Evolutionary conservation across 1,140 invertebrate genomes (phyloP), one percentile per base, ranked within the genome.

Genomic region (Ips nitidus): DNA sequence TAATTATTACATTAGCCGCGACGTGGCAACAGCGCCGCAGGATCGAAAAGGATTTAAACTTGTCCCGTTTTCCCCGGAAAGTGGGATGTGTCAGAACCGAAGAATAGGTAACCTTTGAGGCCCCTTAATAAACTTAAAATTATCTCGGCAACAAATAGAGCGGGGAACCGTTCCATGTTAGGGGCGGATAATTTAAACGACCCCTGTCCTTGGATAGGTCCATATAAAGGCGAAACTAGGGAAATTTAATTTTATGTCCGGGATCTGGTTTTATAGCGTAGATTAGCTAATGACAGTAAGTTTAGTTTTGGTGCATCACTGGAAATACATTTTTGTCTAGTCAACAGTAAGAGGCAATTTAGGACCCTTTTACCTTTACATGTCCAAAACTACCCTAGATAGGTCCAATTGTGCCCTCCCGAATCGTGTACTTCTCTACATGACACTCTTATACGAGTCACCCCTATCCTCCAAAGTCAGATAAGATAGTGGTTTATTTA

Each of bases 1-100:
- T 72, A 72, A 72, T 72, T 72, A 72, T 72, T 72, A 53, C 67
- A 72, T 72, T 69, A 72, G 66, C 59, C 37, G 41, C 36, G 66
- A 41, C n/a, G 8, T 36, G 36, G 36, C 4, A 6, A 36, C 41
- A 39, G 41, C 39, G 56, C 36, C 3, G 64, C 45, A 43, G 41
- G 43, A 52, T 22, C 22, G 22, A 22, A 22, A 22, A 22, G 22
- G 22, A 22, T 22, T 22, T 22, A 22, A 22, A 22, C 22, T 22
- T 22, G 22, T 22, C 22, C 22, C 22, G 22, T 22, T 22, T 22
- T 22, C 22, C 22, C 22, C 22, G 22, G 22, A 22, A 22, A 22
- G 22, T 22, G 22, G 22, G 22, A 22, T 22, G 22, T 22, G 22
- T 22, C 22, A 22, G 22, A 22, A 22, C 22, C 22, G 22, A 22